phyloP scores from a whole-genome alignment of 1,140 invertebrate species.

The Temnothorax nylanderi region DNA sequence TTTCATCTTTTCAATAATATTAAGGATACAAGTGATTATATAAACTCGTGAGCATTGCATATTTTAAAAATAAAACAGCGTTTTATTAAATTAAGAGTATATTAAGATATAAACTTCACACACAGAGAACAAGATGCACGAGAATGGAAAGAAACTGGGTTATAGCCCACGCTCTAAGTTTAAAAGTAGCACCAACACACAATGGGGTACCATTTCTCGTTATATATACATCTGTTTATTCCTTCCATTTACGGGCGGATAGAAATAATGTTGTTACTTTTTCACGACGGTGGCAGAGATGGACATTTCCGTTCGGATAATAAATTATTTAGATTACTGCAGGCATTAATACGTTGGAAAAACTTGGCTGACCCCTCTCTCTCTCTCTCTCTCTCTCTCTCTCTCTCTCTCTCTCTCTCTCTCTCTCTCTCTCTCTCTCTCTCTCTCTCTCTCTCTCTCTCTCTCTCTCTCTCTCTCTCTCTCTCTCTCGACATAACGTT shows the following conservation, averaged over 20 bases:
- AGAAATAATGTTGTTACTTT: conserved; percentile 36
- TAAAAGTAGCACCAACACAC: conserved; percentile 8
- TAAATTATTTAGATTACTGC: conserved; percentile 46
- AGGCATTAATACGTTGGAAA: background rate
- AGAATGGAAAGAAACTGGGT: conserved; percentile 38
- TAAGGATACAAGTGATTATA: background rate
- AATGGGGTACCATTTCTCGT: background rate
- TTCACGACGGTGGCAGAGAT: conserved; percentile 14
- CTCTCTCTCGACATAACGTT: background rate
- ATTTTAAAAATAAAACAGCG: background rate
- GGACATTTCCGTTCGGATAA: conserved; percentile 1
- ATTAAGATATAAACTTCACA: conserved; percentile 2
- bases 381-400: background rate
- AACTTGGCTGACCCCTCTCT: conserved; percentile 6
- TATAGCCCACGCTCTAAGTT: conserved; percentile 23
- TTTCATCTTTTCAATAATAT: background rate
- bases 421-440: too few relatives aligned
- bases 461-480: too few relatives aligned
- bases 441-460: too few relatives aligned
- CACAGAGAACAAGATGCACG: background rate
- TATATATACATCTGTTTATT: conserved; percentile 25
- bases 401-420: too few relatives aligned
- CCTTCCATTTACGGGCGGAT: conserved; percentile 5
- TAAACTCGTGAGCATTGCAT: background rate
- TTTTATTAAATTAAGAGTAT: conserved; percentile 4